Evolutionary conservation across 1,140 invertebrate genomes (phyloP), one percentile per base, ranked within the genome.

Genomic region (Lordiphosa clarofinis): DNA sequence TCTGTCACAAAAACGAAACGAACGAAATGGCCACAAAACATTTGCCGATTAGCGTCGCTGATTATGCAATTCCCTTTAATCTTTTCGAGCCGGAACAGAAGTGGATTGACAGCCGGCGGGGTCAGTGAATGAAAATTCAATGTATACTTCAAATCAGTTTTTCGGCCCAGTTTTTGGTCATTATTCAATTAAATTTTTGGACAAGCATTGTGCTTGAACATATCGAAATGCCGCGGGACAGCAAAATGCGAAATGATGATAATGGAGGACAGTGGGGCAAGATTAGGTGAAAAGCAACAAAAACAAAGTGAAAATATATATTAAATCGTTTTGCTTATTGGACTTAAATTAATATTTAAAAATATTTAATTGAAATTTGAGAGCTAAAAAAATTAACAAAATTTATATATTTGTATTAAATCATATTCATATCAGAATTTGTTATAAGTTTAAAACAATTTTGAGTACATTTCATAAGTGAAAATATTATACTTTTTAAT

Each of bases 51-150:
- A 66, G 67, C 40, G 53, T 60, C 69, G 50, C 65, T 74, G 75
- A 79, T 79, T 79, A 71, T 74, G 57, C 55, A 50, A 79, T 79
- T 81, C 57, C 48, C 65, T 79, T 81, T 74, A 57, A 73, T 73
- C 63, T 78, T 56, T 53, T 52, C 21, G 33, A 35, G 31, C n/a
- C 37, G 10, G 37, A 63, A 55, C 38, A 15, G 11, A 11, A 58
- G 40, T 48, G 63, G 53, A 69, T 59, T 69, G 66, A 65, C 55
- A 42, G 50, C 39, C 66, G 48, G 46, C 43, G 43, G 59, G 48
- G 47, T 28, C n/a, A 54, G 35, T 61, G 50, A 71, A 54, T 55
- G 52, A 56, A 75, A 57, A 67, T 52, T 50, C 47, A 44, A 40
- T 61, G 64, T 65, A 64, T 69, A 69, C 74, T 78, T 76, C 67